Percentiles rank a stretch among this genome's conserved stretches.
Evolutionary conservation across 2,113 vertebrate species (phyloP).

Genomic region (Forbesichthys papilliferus): DNA sequence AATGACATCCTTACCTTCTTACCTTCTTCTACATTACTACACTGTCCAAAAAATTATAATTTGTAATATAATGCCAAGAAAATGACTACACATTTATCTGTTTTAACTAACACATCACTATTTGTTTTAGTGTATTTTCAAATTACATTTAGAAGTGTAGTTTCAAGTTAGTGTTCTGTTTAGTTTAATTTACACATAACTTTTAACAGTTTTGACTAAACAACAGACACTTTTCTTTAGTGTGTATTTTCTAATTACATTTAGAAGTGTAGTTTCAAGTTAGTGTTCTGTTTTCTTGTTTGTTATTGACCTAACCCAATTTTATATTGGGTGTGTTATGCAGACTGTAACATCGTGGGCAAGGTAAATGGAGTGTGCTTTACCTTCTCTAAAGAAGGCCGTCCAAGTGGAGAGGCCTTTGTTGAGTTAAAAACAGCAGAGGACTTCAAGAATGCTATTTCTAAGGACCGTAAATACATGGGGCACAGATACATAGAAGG

Average conservation of each 20-base stretch:
- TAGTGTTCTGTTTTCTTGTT: no score
- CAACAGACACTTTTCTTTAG: no score
- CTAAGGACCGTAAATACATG: conserved; percentile 86
- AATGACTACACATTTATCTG: no score
- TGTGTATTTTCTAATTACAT: not conserved
- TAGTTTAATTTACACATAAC: no score
- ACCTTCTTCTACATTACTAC: not conserved
- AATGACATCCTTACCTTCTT: not conserved
- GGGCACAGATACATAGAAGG: conserved; percentile 85
- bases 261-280: no score
- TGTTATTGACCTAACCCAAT: not conserved
- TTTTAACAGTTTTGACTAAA: no score
- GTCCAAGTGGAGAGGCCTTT: conserved; percentile 84
- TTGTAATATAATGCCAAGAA: no score
- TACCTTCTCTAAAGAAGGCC: conserved; percentile 83
- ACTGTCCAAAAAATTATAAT: not conserved
- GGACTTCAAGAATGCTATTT: conserved; percentile 80
- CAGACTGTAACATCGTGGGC: conserved; percentile 81
- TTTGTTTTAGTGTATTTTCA: no score
- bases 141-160: no score
- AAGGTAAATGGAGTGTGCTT: conserved; percentile 81
- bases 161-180: no score
- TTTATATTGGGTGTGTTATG: conserved; percentile 2
- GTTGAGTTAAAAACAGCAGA: conserved; percentile 79
- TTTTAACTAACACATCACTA: no score